Percentiles rank a stretch among this genome's conserved stretches.
Evolutionary conservation across 2,113 vertebrate species (phyloP).

Genomic region (Cercocebus atys): DNA sequence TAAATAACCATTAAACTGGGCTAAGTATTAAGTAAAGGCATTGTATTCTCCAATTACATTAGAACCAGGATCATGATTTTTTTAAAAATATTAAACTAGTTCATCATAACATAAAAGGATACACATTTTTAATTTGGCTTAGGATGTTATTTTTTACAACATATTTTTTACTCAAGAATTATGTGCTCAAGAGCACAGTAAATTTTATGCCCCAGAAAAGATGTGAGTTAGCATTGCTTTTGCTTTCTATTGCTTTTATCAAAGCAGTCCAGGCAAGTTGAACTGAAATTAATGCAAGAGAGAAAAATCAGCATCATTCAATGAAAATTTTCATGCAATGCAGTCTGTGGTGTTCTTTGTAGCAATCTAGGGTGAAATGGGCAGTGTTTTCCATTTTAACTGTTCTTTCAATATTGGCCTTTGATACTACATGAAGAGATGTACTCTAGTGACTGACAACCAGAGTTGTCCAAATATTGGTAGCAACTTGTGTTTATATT

Average conservation of each 20-base stretch:
- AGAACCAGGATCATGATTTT: background rate
- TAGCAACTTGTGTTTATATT: background rate
- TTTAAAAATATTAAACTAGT: slow-evolving; percentile 31
- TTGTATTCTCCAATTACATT: background rate
- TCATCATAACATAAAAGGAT: slow-evolving; percentile 12
- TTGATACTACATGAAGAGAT: background rate
- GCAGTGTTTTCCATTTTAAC: background rate
- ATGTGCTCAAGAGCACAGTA: background rate
- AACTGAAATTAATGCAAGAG: slow-evolving; percentile 14
- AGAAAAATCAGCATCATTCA: background rate
- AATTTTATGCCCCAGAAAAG: slow-evolving; percentile 10
- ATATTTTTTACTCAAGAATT: slow-evolving; percentile 14
- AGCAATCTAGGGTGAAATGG: background rate
- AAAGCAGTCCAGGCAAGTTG: background rate
- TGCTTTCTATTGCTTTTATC: background rate
- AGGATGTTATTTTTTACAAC: slow-evolving; percentile 11
- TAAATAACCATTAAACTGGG: background rate
- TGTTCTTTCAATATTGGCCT: background rate
- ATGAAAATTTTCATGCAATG: background rate
- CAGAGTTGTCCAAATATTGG: background rate
- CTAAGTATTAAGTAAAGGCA: background rate
- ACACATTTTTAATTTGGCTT: slow-evolving; percentile 12
- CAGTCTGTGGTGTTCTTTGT: background rate
- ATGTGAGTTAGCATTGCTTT: background rate
- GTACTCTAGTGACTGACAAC: background rate